Conservation (phyloP, 2,888 invertebrate species). For the Chesias legatella region DNA sequence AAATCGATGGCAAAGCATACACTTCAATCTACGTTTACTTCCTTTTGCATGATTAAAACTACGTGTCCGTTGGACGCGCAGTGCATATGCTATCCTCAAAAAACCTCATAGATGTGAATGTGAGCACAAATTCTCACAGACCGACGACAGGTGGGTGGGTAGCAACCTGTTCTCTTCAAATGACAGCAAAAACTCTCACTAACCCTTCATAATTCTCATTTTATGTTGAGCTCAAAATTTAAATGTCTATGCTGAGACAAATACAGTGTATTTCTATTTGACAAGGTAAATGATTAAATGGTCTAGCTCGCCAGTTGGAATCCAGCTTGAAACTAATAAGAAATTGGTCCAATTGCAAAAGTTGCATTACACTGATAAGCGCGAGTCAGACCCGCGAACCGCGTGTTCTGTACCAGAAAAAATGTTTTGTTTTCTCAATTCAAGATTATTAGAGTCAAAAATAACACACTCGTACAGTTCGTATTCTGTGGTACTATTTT, state of each 20-base stretch:
- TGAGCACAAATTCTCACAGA: conserved; percentile 31
- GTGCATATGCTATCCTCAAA: not conserved
- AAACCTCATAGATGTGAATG: conserved; percentile 4
- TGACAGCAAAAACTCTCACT: conserved; percentile 68
- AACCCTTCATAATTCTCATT: conserved; percentile 50
- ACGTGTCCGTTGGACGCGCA: not conserved
- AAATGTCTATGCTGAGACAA: not conserved
- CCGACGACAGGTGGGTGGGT: conserved; percentile 54
- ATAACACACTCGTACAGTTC: no score
- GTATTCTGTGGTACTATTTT: no score
- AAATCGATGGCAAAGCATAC: no score
- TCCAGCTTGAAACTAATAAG: conserved; percentile 12
- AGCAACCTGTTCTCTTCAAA: conserved; percentile 59
- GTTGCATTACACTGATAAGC: no score
- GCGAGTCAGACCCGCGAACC: no score
- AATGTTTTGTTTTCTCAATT: no score
- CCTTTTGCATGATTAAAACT: not conserved
- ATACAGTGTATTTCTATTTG: no score
- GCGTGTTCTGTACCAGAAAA: no score
- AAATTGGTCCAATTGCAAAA: no score
- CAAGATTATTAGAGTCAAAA: no score
- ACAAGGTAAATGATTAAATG: no score
- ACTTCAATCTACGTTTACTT: no score
- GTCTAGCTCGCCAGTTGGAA: conserved; percentile 10
- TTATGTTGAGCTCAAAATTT: conserved; percentile 19